Percentiles rank a stretch among this genome's conserved stretches.
phyloP scores from a whole-genome alignment of 1,140 invertebrate genomes.

The Atta texana region DNA sequence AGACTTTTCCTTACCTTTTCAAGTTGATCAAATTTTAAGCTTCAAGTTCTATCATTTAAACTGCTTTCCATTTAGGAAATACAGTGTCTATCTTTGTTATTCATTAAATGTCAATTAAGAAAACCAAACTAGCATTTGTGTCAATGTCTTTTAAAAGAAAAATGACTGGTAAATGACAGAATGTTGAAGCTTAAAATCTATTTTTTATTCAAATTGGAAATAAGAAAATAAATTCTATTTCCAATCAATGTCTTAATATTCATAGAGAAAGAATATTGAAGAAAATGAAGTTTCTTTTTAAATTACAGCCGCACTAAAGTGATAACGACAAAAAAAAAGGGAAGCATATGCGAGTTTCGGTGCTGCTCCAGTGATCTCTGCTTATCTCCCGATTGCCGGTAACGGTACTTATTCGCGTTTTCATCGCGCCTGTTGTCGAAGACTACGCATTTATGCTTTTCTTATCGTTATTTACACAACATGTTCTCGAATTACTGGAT shows the following conservation, averaged over 20 bases:
- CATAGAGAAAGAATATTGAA: background rate
- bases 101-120: too few species aligned
- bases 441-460: background rate
- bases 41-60: too few species aligned
- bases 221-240: background rate
- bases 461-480: conserved; percentile 5
- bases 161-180: too few species aligned
- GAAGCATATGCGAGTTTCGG: conserved; percentile 10
- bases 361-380: conserved; percentile 59
- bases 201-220: background rate
- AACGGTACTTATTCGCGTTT: conserved; percentile 72
- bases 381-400: conserved; percentile 69
- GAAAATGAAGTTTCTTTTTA: background rate
- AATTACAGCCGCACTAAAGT: background rate
- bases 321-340: background rate
- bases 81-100: too few species aligned
- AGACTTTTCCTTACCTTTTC: too few species aligned
- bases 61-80: too few species aligned
- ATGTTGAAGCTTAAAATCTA: background rate
- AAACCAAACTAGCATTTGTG: too few species aligned
- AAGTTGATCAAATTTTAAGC: too few species aligned
- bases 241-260: background rate
- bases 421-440: conserved; percentile 47
- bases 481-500: background rate
- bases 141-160: too few species aligned